Conservation (phyloP, 2,113 vertebrate species). For the Terrapene triunguis region DNA sequence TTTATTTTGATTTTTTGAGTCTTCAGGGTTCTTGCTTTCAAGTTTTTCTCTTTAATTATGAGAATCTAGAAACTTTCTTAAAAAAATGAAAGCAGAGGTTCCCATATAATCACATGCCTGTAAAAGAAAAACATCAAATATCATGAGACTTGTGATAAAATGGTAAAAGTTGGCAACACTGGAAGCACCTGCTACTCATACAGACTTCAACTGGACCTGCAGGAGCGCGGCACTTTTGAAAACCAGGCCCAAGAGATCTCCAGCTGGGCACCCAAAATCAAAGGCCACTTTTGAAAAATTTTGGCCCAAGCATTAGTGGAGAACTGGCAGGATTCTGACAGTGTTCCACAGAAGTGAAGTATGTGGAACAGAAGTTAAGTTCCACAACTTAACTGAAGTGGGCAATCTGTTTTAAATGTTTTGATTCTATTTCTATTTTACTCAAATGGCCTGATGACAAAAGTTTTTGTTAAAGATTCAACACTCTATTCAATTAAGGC, state of each 20-base stretch:
- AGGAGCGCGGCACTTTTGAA: background rate
- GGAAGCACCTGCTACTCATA: background rate
- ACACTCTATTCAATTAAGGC: background rate
- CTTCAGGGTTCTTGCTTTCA: background rate
- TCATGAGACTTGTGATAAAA: background rate
- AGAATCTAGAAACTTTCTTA: accelerated
- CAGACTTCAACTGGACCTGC: background rate
- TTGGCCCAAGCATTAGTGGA: background rate
- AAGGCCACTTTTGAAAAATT: background rate
- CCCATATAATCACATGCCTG: background rate
- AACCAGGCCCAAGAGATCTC: background rate
- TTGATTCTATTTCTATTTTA: no score
- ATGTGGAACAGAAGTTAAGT: no score
- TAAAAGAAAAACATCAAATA: background rate
- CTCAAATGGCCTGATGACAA: background rate
- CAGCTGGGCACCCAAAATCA: background rate
- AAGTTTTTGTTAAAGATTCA: background rate
- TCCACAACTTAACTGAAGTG: no score
- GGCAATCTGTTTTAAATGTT: background rate
- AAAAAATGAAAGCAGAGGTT: background rate
- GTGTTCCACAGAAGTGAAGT: background rate
- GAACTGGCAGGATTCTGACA: background rate
- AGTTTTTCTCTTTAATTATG: background rate
- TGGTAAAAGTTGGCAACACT: background rate
- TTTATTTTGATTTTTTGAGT: background rate